Evolutionary conservation across 2,113 vertebrate genomes (phyloP).

Genomic region (Carassius gibelio): DNA sequence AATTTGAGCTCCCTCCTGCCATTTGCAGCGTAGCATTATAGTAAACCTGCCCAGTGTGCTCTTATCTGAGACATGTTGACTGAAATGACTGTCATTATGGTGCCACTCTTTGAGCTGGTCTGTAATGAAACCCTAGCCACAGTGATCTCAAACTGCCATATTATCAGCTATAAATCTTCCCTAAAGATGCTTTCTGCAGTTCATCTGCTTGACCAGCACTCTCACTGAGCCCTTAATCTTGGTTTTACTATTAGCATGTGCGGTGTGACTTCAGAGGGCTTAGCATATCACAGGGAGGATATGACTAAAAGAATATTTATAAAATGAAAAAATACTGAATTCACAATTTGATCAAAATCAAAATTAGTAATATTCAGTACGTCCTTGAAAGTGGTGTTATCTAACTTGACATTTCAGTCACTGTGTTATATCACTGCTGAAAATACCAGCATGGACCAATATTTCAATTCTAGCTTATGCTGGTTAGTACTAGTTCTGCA

Average conservation of each 20-base stretch:
- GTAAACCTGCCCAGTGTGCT: constrained; percentile 80
- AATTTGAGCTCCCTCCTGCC: constrained; percentile 78
- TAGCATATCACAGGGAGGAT: not conserved
- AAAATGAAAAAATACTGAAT: not conserved
- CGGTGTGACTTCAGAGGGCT: not conserved
- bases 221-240: constrained; percentile 13
- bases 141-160: constrained; percentile 52
- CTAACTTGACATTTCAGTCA: not conserved
- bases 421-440: not conserved
- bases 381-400: not conserved
- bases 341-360: not conserved
- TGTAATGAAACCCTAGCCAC: constrained; percentile 53
- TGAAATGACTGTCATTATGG: constrained; percentile 71
- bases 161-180: constrained; percentile 51
- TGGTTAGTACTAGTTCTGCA: not conserved
- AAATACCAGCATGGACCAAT: not conserved
- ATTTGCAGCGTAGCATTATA: constrained; percentile 79
- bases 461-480: not conserved
- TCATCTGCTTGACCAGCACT: constrained; percentile 30
- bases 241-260: constrained; percentile 2
- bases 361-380: not conserved
- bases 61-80: constrained; percentile 68
- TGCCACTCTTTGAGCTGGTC: constrained; percentile 50
- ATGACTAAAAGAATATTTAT: not conserved
- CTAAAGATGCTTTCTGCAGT: constrained; percentile 46